Evolutionary conservation across 2,113 vertebrate genomes (phyloP), one percentile per base, ranked within the genome.

Genomic region (Marmota flaviventris): DNA sequence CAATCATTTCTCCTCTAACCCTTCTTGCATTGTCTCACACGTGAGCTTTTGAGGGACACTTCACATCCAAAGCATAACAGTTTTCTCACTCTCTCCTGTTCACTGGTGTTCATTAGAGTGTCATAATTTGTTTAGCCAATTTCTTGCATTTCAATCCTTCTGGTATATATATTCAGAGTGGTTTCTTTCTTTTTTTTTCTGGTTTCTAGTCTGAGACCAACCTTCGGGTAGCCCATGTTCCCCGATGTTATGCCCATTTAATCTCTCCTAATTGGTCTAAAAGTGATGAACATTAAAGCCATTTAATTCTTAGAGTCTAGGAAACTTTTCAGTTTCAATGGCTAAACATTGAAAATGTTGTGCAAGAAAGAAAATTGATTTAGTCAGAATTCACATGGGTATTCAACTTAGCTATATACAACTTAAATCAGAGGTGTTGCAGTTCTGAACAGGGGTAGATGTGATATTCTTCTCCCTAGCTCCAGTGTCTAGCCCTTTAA

Each of bases 291-390:
- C 6, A 69, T 78, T 75, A 82, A 17, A 72, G 17, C 25, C 22
- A 34, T 56, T 95, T 51, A 73, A 72, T 3, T 73, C 18, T 93
- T 78, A 81, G 6, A 69, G 67, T 61, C 8, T 85, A 58, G 18
- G 51, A 92, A 77, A 14, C 42, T 79, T 72, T 93, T 20, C 10
- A 87, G 73, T 94, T 90, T 85, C 48, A 81, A 20, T 65, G n/a
- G 6, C 20, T 63, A 95, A 14, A n/a, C 5, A 58, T 53, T 75
- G 37, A 83, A 27, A 94, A 92, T 17, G 5, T 17, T 78, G 2
- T 32, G 4, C 1, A 69, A 69, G 18, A 89, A 70, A 37, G 45
- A 34, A 20, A 82, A 53, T 82, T 13, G 5, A 63, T 70, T 78
- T 42, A 87, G 34, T 42, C 5, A 84, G 84, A 95, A 27, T 92